Evolutionary conservation across 1,140 invertebrate species (phyloP), one percentile per base, ranked within the genome.

Genomic region (Brevipalpus yothersi): DNA sequence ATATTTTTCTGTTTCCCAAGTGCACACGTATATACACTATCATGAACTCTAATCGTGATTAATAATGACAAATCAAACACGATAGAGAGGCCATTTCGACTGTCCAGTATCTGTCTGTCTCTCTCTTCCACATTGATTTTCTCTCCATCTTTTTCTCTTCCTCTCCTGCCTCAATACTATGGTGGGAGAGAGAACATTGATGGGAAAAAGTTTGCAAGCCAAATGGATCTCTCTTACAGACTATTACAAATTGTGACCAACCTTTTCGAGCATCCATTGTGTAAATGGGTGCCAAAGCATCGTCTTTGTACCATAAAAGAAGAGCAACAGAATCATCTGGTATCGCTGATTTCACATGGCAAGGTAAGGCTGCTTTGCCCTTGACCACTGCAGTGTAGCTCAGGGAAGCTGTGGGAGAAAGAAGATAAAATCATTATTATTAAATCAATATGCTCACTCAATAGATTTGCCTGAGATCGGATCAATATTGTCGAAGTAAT

Each of bases 301-400:
- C 80, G 67, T 86, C 83, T 64, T 84, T 78, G 71, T 86, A 91
- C 86, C 86, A 91, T 4, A 90, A 75, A 62, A 91, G 84, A 81
- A 89, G 86, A 71, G 86, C 85, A 62, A 88, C 83, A 62, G 83
- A 75, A 69, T 89, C 86, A 65, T 84, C 82, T 66, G 78, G 78
- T 60, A 79, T 78, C 2, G 72, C 71, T 0, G 78, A 73, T 68
- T 82, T 79, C 68, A 87, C 85, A 75, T 88, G 83, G 73, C 86
- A 89, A 39, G 86, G 85, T 64, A 89, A 72, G 59, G 61, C 56
- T 42, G 58, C 58, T 47, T 53, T 82, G 58, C 80, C 75, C 51
- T 83, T 81, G 61, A 86, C 77, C 51, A 89, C 83, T 19, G 66
- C 65, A 21, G 64, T 67, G 41, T 67, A 67, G 12, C 64, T 45